Conservation (phyloP, 2,888 invertebrate species). For the Deilephila elpenor region DNA sequence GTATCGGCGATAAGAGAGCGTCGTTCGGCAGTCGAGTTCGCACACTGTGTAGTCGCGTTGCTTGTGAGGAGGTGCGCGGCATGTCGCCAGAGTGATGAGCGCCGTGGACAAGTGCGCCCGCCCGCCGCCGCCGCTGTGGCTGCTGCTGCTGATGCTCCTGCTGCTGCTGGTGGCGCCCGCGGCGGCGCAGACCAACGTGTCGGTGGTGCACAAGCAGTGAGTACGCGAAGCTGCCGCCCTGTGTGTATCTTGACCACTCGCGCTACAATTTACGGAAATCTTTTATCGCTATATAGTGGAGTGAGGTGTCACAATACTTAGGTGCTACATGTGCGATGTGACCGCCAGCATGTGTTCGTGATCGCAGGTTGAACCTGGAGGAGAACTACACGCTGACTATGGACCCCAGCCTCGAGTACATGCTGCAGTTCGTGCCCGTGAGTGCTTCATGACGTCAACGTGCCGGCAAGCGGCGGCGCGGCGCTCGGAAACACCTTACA, state of each 20-base stretch:
- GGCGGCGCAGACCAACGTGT: slow-evolving; percentile 44
- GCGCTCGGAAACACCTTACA: too few species aligned
- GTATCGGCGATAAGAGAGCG: slow-evolving; percentile 26
- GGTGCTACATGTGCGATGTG: slow-evolving; percentile 1
- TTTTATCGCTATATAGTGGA: slow-evolving; percentile 2
- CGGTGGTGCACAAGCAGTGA: slow-evolving; percentile 59
- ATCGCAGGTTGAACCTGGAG: slow-evolving; percentile 62
- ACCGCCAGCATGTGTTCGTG: slow-evolving; percentile 24
- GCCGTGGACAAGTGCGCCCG: slow-evolving; percentile 21
- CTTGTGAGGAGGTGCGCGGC: neutral
- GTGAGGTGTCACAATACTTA: neutral
- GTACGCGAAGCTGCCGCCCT: slow-evolving; percentile 33
- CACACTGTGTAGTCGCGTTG: neutral
- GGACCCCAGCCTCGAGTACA: slow-evolving; percentile 65
- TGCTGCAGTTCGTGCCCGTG: slow-evolving; percentile 68
- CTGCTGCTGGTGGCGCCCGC: slow-evolving; percentile 34
- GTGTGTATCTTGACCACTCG: neutral
- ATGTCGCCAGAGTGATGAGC: neutral
- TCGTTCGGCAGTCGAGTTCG: neutral
- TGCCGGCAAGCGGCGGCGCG: neutral
- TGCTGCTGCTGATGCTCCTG: slow-evolving; percentile 28
- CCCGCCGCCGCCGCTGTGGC: slow-evolving; percentile 26
- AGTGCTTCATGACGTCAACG: slow-evolving; percentile 41
- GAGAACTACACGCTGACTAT: slow-evolving; percentile 58
- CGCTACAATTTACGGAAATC: neutral